Evolutionary conservation across 2,888 invertebrate genomes (phyloP).

Genomic region (Drosophila siamana): DNA sequence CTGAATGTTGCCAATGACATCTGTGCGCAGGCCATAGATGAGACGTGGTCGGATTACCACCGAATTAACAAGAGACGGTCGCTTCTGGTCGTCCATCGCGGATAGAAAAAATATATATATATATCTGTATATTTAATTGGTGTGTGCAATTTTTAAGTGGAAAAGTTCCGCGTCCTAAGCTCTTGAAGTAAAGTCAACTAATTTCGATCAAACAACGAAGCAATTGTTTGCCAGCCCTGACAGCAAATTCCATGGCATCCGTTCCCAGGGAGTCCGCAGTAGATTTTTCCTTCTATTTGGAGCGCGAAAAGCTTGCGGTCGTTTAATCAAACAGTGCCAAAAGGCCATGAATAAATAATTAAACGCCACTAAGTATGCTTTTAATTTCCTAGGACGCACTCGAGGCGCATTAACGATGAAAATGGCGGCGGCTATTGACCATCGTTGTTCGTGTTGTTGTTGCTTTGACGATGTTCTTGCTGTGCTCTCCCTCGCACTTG

Average conservation of each 20-base stretch:
- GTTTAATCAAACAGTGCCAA: slow-evolving; percentile 47
- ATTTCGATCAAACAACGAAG: slow-evolving; percentile 72
- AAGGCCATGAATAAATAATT: slow-evolving; percentile 70
- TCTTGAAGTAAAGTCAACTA: slow-evolving; percentile 33
- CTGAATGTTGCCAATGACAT: slow-evolving; percentile 89
- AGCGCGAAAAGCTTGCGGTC: slow-evolving; percentile 30
- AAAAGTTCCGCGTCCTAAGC: slow-evolving; percentile 24
- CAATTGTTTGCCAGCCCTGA: slow-evolving; percentile 59
- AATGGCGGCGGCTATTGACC: slow-evolving; percentile 3
- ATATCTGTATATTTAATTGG: background rate
- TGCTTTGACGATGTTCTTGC: background rate
- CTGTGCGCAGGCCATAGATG: slow-evolving; percentile 84
- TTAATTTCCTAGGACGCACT: slow-evolving; percentile 62
- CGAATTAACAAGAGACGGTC: slow-evolving; percentile 37
- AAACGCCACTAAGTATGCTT: slow-evolving; percentile 73
- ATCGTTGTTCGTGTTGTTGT: slow-evolving; percentile 5
- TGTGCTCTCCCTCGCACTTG: slow-evolving; percentile 6
- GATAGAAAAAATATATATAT: slow-evolving; percentile 40
- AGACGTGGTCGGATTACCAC: slow-evolving; percentile 83
- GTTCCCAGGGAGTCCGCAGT: slow-evolving; percentile 6
- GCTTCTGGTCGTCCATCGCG: slow-evolving; percentile 61
- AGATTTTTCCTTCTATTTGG: slow-evolving; percentile 23
- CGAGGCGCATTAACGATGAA: slow-evolving; percentile 34
- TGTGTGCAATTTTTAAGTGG: slow-evolving; percentile 26
- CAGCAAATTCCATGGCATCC: slow-evolving; percentile 76